phyloP scores from a whole-genome alignment of 2,888 invertebrate species.

The Calameuta pallipes region DNA sequence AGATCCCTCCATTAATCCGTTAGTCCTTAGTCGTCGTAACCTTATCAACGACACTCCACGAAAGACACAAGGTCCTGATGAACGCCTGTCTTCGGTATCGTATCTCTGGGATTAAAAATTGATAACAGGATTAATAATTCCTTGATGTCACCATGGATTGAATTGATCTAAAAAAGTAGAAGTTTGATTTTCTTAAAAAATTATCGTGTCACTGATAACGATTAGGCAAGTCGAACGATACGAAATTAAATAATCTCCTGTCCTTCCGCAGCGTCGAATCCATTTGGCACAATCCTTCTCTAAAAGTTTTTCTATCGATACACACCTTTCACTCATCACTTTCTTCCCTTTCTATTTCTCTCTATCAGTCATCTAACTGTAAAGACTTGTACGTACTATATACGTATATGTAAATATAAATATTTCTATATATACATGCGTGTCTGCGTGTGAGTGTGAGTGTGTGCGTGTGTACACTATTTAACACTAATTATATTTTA shows the following conservation, averaged over 20 bases:
- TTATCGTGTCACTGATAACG: neutral
- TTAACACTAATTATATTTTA: neutral
- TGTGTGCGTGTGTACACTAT: neutral
- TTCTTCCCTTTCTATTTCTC: neutral
- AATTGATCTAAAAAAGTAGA: conserved; percentile 5
- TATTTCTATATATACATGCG: conserved; percentile 7
- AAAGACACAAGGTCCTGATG: neutral
- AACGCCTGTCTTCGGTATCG: neutral
- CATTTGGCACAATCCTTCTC: neutral
- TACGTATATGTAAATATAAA: conserved; percentile 11
- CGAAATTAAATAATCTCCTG: neutral
- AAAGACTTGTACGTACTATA: neutral
- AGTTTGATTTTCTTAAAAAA: neutral
- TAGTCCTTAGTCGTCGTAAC: neutral
- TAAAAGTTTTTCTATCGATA: neutral
- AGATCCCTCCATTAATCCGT: conserved; percentile 31
- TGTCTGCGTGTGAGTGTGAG: neutral
- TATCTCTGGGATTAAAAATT: neutral
- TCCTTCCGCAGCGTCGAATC: neutral
- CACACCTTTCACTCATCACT: neutral
- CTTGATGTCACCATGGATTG: neutral
- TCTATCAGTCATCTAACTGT: neutral
- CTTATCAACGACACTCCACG: too few species aligned
- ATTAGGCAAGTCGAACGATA: neutral
- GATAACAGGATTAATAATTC: neutral